Evolutionary conservation across 2,797 vertebrate species (phyloP).

Genomic region (Halcyon chelicuti): DNA sequence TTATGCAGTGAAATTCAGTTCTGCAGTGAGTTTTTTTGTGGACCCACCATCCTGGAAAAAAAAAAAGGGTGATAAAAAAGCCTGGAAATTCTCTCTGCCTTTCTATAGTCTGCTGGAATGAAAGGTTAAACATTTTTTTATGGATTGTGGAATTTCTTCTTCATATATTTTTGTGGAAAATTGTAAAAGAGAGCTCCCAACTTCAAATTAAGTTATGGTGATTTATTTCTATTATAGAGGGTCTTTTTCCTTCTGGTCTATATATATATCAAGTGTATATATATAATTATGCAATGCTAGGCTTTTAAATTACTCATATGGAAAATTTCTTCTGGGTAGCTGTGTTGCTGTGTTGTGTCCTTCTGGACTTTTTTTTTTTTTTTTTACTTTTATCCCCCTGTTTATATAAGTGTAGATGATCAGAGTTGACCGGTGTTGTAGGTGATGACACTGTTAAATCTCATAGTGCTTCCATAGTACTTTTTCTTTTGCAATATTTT

Average conservation of each 20-base stretch:
- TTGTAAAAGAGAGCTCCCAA: neutral
- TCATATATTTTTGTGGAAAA: neutral
- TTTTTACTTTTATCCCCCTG: fast-evolving
- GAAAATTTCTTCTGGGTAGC: neutral
- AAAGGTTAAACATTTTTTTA: neutral
- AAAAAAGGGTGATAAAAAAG: neutral
- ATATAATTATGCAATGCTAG: neutral
- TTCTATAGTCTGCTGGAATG: neutral
- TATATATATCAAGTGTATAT: neutral
- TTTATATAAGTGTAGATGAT: neutral
- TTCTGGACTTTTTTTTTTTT: neutral
- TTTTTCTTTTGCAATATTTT: neutral
- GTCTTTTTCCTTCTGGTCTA: neutral
- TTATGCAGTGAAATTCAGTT: neutral
- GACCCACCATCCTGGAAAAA: neutral
- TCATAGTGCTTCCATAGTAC: neutral
- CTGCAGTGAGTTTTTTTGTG: neutral
- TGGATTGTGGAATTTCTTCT: neutral
- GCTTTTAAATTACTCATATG: neutral
- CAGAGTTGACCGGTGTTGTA: neutral
- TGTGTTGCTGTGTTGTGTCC: neutral
- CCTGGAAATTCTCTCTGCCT: neutral
- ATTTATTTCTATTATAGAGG: neutral
- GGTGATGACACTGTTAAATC: neutral
- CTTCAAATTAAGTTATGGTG: neutral